These are phyloP conservation scores for Pedicia rivosa DNA, from an alignment of 2,888 invertebrate genomes.

Conservation along the genomic window DNA sequence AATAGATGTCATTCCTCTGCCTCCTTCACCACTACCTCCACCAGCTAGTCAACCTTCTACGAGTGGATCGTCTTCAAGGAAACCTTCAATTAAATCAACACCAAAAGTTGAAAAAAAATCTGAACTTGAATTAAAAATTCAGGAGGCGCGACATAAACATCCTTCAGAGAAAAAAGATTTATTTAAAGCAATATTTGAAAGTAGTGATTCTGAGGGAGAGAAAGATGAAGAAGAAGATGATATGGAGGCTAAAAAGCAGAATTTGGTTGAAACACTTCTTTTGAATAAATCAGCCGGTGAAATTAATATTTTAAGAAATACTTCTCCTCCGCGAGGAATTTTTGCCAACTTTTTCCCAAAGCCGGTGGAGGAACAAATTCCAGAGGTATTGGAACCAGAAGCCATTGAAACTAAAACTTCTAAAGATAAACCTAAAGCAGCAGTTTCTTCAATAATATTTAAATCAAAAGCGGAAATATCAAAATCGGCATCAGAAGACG, in stretches of 20 bases:
- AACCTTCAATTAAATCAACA: conserved; percentile 4
- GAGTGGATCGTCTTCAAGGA: not conserved
- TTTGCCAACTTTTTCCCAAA: conserved; percentile 30
- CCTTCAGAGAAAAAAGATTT: conserved; percentile 53
- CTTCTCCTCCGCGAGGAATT: conserved; percentile 54
- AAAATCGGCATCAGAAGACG: not conserved
- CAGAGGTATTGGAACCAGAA: too few species aligned
- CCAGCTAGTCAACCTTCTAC: not conserved
- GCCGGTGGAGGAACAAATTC: not conserved
- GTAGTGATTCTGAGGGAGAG: conserved; percentile 49
- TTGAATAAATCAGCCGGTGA: conserved; percentile 26
- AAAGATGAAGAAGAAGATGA: conserved; percentile 20
- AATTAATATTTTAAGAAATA: conserved; percentile 42
- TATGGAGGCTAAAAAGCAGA: conserved; percentile 21
- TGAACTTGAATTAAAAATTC: conserved; percentile 23
- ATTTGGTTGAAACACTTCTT: not conserved
- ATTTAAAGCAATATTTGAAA: conserved; percentile 78
- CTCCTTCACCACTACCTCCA: not conserved
- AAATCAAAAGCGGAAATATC: too few species aligned
- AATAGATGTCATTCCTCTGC: too few species aligned
- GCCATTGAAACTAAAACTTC: too few species aligned
- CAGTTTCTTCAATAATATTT: too few species aligned
- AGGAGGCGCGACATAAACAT: conserved; percentile 23
- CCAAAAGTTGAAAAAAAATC: conserved; percentile 12
- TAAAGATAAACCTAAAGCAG: too few species aligned